These are phyloP conservation scores for Sebastolobus alascanus DNA, from an alignment of 2,797 vertebrate species.

Conservation along the genomic window DNA sequence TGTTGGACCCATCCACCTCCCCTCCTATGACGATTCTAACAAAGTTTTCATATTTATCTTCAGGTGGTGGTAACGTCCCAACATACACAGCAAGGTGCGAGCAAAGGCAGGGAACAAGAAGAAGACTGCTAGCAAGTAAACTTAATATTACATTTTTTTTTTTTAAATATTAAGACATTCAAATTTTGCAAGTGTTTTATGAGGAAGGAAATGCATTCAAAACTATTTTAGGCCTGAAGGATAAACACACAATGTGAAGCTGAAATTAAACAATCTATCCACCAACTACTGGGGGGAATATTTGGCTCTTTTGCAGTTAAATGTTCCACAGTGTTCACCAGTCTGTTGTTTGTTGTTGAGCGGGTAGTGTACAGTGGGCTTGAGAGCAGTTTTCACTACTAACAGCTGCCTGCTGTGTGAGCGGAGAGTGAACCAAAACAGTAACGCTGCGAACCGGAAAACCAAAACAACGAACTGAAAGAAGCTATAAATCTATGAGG, in stretches of 20 bases:
- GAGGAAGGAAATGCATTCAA: too few species aligned
- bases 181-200: too few species aligned
- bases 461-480: neutral
- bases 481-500: neutral
- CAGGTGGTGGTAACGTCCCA: too few species aligned
- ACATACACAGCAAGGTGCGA: rapidly evolving
- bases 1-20: too few species aligned
- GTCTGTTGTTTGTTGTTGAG: neutral
- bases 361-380: neutral
- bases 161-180: too few species aligned
- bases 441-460: neutral
- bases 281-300: neutral
- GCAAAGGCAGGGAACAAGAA: neutral
- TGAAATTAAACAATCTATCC: neutral
- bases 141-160: too few species aligned
- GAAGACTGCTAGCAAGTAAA: neutral
- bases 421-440: neutral
- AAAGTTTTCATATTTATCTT: too few species aligned
- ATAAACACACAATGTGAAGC: too few species aligned
- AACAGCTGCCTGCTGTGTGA: neutral
- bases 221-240: too few species aligned
- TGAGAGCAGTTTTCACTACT: neutral
- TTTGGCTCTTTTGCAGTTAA: neutral
- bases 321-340: too few species aligned
- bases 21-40: too few species aligned